phyloP scores from a whole-genome alignment of 1,140 invertebrate species.

The Propsilocerus akamusi region DNA sequence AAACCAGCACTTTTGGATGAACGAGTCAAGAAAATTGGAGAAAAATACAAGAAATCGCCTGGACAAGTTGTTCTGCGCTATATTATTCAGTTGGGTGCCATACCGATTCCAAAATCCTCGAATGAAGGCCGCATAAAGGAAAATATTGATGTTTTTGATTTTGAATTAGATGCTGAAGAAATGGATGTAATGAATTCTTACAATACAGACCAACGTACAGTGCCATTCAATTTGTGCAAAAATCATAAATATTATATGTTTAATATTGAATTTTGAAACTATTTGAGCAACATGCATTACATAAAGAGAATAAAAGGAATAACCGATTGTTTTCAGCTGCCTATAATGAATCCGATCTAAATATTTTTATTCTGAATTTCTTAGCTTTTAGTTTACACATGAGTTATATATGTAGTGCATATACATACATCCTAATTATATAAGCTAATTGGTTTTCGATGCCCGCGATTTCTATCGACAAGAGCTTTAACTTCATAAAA shows the following conservation, averaged over 20 bases:
- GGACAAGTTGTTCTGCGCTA: constrained; percentile 54
- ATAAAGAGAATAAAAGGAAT: too few species aligned
- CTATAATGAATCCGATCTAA: too few species aligned
- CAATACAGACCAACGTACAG: constrained; percentile 34
- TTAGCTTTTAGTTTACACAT: too few species aligned
- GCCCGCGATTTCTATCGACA: constrained; percentile 28
- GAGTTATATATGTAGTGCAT: too few species aligned
- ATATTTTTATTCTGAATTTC: too few species aligned
- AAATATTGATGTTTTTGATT: constrained; percentile 58
- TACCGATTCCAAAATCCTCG: constrained; percentile 58
- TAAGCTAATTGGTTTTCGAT: constrained; percentile 7
- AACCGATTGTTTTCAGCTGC: too few species aligned
- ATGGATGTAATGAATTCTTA: constrained; percentile 36
- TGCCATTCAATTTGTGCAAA: constrained; percentile 26
- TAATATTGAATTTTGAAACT: constrained; percentile 25
- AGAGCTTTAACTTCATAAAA: constrained; percentile 29
- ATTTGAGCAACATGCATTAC: too few species aligned
- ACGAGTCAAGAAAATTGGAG: constrained; percentile 35
- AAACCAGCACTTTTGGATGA: constrained; percentile 30
- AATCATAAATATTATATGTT: constrained; percentile 42
- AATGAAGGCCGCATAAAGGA: constrained; percentile 43
- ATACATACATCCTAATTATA: too few species aligned
- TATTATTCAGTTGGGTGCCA: constrained; percentile 35
- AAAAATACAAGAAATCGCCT: constrained; percentile 43
- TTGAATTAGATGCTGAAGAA: constrained; percentile 41